Evolutionary conservation across 2,888 invertebrate genomes (phyloP), one percentile per base, ranked within the genome.

Genomic region (Eupithecia dodoneata): DNA sequence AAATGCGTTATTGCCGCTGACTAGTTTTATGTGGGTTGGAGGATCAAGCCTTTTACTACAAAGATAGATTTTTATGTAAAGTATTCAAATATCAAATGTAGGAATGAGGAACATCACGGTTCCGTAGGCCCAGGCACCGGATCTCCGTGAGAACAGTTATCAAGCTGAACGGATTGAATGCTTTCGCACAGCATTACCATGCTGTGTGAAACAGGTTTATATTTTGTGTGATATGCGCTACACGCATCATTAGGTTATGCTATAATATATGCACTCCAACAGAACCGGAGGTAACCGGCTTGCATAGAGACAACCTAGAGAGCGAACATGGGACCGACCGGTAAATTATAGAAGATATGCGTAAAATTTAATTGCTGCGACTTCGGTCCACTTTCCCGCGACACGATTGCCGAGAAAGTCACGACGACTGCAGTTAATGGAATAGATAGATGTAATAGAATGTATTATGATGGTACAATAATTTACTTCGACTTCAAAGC

Each of bases 321-420:
- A 59, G 9, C 7, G 70, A 73, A 63, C 73, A 77, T 47, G 47
- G 47, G 2, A 77, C 71, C 75, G 71, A 73, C 15, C 15, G 10
- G 65, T 73, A 44, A n/a, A 45, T 7, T 67, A 73, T 76, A 82
- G 79, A 81, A 80, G 47, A 81, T 77, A 79, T 79, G 79, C 78
- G 82, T 81, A 79, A 79, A 81, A 76, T 76, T 76, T 77, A 78
- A 82, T 81, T 79, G 80, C 78, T 66, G 72, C 76, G 79, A 71
- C 76, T 80, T 81, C 79, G 81, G 81, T 81, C 74, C 76, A 81
- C 81, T 82, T 81, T 81, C 80, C 78, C 78, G 78, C 74, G 70
- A 78, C 76, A 78, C 76, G 74, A 73, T 74, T 76, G 74, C 73
- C 74, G 72, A 49, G 79, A 79, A 76, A 79, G 74, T 72, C 52